A percentile compares a stretch with the other conserved stretches of the same genome.
Evolutionary conservation across 2,888 invertebrate species (phyloP).

Genomic region (Thereva unica): DNA sequence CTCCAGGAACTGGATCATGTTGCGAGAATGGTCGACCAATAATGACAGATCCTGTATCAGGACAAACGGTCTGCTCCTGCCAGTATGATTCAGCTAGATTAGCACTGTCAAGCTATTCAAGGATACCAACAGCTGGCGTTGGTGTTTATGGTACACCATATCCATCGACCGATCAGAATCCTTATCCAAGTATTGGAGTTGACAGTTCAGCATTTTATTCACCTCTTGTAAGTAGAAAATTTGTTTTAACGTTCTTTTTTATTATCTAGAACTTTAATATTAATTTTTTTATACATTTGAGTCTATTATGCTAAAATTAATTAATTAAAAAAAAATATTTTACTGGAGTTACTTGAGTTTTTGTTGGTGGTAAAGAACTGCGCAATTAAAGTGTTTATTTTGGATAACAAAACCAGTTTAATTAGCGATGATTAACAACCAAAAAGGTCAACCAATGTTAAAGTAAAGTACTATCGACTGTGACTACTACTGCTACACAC

Average conservation of each 20-base stretch:
- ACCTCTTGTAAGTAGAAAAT: constrained; percentile 80
- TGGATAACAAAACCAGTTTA: too few species aligned
- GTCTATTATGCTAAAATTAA: background rate
- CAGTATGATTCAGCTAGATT: constrained; percentile 89
- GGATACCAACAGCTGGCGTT: constrained; percentile 76
- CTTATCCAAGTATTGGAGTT: constrained; percentile 89
- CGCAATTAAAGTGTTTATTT: too few species aligned
- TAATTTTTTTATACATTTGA: constrained; percentile 1
- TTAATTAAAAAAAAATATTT: too few species aligned
- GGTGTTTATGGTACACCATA: constrained; percentile 86
- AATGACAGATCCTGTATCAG: constrained; percentile 90
- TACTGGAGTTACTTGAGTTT: too few species aligned
- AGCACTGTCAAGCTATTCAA: constrained; percentile 80
- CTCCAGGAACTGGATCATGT: constrained; percentile 63
- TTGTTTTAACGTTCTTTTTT: constrained; percentile 33
- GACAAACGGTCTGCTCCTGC: constrained; percentile 92
- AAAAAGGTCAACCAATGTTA: too few species aligned
- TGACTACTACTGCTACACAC: too few species aligned
- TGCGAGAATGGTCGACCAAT: constrained; percentile 91
- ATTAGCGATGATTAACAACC: too few species aligned
- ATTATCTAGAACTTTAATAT: constrained; percentile 53
- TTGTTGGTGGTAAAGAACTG: too few species aligned
- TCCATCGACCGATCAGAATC: constrained; percentile 88
- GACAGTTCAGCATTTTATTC: constrained; percentile 95
- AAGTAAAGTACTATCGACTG: too few species aligned